Conservation (phyloP, 30 jellyfish, hydroid and myxozoan genomes). For the Morbakka virulenta region DNA sequence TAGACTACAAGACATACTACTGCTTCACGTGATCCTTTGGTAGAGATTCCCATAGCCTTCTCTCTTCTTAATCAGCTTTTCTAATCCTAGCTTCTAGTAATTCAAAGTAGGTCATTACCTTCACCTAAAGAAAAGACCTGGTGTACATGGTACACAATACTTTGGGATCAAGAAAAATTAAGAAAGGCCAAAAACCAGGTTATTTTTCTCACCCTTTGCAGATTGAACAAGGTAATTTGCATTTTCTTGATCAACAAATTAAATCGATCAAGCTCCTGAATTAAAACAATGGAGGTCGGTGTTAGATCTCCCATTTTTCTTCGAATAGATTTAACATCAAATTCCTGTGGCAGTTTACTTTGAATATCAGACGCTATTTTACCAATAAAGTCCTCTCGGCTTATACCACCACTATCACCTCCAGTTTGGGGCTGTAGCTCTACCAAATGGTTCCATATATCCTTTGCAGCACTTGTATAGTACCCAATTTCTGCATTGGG, state of each 20-base stretch:
- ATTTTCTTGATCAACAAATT: conserved; percentile 77
- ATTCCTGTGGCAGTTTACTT: conserved; percentile 71
- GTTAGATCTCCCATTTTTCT: conserved; percentile 75
- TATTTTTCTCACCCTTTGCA: conserved; percentile 76
- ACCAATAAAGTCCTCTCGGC: conserved; percentile 94
- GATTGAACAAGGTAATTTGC: conserved; percentile 67
- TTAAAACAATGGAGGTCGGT: conserved; percentile 87
- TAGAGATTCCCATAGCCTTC: too few species aligned
- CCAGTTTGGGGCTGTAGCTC: conserved; percentile 98
- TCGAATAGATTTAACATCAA: conserved; percentile 67
- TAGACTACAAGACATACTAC: too few species aligned
- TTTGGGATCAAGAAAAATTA: too few species aligned
- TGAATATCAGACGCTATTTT: conserved; percentile 91
- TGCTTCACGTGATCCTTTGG: too few species aligned
- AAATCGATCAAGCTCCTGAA: conserved; percentile 93
- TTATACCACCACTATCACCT: conserved; percentile 88
- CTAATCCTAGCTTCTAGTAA: too few species aligned
- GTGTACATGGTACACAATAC: too few species aligned
- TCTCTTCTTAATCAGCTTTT: too few species aligned
- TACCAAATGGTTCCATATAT: conserved; percentile 86
- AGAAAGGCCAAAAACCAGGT: too few species aligned
- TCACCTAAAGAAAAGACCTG: too few species aligned
- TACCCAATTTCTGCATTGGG: conserved; percentile 97
- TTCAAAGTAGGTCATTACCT: too few species aligned
- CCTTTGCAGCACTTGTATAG: conserved; percentile 95